Base-by-base conservation (phyloP, 2,797 vertebrate genomes). In the Calcarius lapponicus region DNA sequence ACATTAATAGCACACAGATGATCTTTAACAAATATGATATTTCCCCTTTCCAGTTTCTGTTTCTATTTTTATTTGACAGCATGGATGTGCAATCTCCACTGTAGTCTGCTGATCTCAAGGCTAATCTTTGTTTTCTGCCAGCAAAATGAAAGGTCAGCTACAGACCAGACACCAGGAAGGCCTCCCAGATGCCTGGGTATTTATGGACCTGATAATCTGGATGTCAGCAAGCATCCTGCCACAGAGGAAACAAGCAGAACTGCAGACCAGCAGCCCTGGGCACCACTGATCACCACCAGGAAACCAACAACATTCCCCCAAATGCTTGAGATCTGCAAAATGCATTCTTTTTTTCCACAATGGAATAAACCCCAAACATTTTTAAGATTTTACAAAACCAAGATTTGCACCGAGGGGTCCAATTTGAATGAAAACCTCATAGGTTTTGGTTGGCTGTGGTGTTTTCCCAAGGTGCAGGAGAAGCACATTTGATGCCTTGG, bases 361-460 rank as follows among this genome's bases (percentile, higher is more conserved):
- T 0, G 0, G 42, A 93, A 62, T 17, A 69, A 91, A 69, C 5
- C 9, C 29, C 19, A 66, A 58, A 50, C 9, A 36, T 54, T 82
- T 28, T 12, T 0, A 78, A 65, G 21, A 5, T 85, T 80, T 50
- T 67, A 32, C 16, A 80, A 54, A 73, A 84, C 11, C 2, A 9
- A 54, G 43, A 57, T 60, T 34, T 74, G 47, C 40, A 65, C 9
- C 0, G 0, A 89, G 10, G 17, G 13, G 9, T n/a, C 12, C 1
- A 1, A 76, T 70, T 1, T 61, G 34, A 86, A 83, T 36, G 15
- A 61, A 76, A 93, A 89, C 1, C 9, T 17, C 8, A 3, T 0
- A 36, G 42, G 19, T 38, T 85, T 80, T 74, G 21, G 20, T 45
- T 36, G 53, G 60, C 57, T 58, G 10, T 38, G 64, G 6, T 57